Conservation (phyloP, 2,888 invertebrate genomes). For the Synergus laeviventris region DNA sequence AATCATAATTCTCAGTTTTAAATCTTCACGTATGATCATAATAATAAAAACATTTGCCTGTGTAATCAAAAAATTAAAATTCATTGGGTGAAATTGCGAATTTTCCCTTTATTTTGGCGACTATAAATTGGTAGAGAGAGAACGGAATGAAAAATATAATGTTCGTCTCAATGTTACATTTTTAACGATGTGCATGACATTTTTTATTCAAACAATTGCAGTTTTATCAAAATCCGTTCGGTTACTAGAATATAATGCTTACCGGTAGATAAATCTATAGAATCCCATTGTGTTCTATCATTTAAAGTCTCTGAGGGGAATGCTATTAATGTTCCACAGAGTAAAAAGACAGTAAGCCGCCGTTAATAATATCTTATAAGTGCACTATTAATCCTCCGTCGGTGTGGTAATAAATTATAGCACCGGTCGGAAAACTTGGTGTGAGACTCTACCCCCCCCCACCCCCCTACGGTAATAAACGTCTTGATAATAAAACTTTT, state of each 20-base stretch:
- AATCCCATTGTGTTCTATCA: conserved; percentile 42
- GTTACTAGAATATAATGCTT: conserved; percentile 30
- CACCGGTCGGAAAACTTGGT: conserved; percentile 48
- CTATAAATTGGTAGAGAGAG: background rate
- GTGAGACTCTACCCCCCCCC: conserved; percentile 43
- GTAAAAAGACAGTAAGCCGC: conserved; percentile 57
- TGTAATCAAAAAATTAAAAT: too few species aligned
- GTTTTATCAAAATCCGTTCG: conserved; percentile 16
- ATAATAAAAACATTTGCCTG: too few species aligned
- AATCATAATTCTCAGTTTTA: too few species aligned
- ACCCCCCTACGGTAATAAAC: conserved; percentile 54
- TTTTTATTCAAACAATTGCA: background rate
- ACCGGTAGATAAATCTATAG: conserved; percentile 22
- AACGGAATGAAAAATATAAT: background rate
- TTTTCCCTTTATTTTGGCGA: background rate
- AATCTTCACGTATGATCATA: too few species aligned
- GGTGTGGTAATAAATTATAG: conserved; percentile 60
- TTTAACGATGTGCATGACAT: background rate
- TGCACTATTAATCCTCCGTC: conserved; percentile 60
- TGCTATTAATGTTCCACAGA: conserved; percentile 44
- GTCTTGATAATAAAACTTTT: conserved; percentile 58
- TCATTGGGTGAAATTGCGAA: background rate
- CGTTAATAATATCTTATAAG: conserved; percentile 63
- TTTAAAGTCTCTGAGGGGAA: conserved; percentile 43
- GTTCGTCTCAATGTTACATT: background rate